Evolutionary conservation across 2,888 invertebrate species (phyloP), one percentile per base, ranked within the genome.

Genomic region (Cinara cedri): DNA sequence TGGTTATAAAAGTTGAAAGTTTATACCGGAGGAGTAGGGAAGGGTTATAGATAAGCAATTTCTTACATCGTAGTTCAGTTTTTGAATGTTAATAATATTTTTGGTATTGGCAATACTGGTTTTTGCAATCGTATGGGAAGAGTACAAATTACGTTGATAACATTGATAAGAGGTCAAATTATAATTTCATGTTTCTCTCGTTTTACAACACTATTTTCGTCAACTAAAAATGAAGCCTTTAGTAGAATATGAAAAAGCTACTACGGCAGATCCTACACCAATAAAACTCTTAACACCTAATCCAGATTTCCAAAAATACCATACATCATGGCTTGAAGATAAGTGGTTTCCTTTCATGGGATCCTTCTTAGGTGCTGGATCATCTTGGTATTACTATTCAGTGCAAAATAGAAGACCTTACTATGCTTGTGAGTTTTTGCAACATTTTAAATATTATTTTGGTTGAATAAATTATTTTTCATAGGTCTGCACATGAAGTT

Each of bases 331-430:
- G 74, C 19, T 81, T 10, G 60, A 74, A 68, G 34, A 81, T 42
- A 66, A 74, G 65, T 81, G 66, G 81, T 72, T 70, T 66, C 81
- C 81, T 57, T 65, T 74, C 26, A 51, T 74, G 65, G 81, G 74
- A 4, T 81, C 75, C 14, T 34, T 74, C 4, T 24, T 60, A 10
- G 81, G 81, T 13, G 14, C 55, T 1, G 74, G 74, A 16, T 8
- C 44, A 19, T 4, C 34, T 49, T 63, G 62, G 57, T 74, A 42
- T 34, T 13, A 42, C 16, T 9, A 11, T 46, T 13, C 14, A 14
- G 46, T 74, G 34, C 34, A 34, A 34, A 34, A 26, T 57, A 66
- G 66, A 14, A 65, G 66, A 24, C 81, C 81, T 1, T 16, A 46
- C 4, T 68, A 66, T 19, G 14, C 81, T 14, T 66, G 81, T 81